Percentiles rank a stretch among this genome's conserved stretches.
Evolutionary conservation across 2,797 vertebrate genomes (phyloP).

Genomic region (Thunnus albacares): DNA sequence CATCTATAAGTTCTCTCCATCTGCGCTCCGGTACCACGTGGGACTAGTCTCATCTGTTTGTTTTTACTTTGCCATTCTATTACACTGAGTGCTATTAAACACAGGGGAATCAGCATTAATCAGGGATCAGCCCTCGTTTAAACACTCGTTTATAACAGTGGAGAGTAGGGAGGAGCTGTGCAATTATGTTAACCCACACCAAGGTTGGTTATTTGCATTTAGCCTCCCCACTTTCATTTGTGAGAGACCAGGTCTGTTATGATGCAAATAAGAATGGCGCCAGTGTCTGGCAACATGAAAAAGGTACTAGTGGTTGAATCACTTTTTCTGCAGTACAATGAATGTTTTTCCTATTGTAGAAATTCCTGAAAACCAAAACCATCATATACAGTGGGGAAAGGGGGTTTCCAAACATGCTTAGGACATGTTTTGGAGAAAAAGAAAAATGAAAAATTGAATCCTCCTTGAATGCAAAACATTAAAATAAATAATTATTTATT

Average conservation of each 20-base stretch:
- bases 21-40: slow-evolving; percentile 72
- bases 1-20: slow-evolving; percentile 79
- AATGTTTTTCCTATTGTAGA: neutral
- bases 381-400: neutral
- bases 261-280: slow-evolving; percentile 21
- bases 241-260: slow-evolving; percentile 38
- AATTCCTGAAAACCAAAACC: neutral
- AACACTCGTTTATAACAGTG: slow-evolving; percentile 55
- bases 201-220: slow-evolving; percentile 69
- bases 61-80: slow-evolving; percentile 77
- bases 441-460: neutral
- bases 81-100: slow-evolving; percentile 75
- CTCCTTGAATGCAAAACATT: neutral
- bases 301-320: neutral
- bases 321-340: neutral
- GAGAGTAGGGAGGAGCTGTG: slow-evolving; percentile 54
- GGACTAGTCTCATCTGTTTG: slow-evolving; percentile 83
- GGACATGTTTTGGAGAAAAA: neutral
- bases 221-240: slow-evolving; percentile 54
- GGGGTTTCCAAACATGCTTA: neutral
- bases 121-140: slow-evolving; percentile 72
- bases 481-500: neutral
- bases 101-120: slow-evolving; percentile 75
- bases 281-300: slow-evolving; percentile 9
- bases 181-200: slow-evolving; percentile 57